Base-by-base conservation (phyloP, 2,797 vertebrate genomes). In the Limosa lapponica region DNA sequence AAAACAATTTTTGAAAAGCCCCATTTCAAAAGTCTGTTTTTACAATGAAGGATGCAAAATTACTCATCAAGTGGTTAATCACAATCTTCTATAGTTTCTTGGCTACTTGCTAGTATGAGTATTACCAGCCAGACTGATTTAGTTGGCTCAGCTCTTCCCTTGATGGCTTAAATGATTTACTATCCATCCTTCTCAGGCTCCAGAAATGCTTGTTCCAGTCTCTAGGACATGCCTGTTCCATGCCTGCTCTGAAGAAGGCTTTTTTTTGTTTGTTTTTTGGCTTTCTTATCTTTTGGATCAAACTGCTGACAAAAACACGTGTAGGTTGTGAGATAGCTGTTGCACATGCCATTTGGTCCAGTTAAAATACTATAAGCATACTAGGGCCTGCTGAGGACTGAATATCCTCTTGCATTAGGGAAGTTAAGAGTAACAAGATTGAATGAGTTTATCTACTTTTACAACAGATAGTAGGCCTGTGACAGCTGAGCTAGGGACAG, bases 1-100 rank as follows among this genome's bases (percentile, higher is more conserved):
- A 73, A 83, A 78, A 16, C 7, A 82, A 48, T 23, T 65, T 90
- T 80, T 93, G 44, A 64, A 91, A 95, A 95, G 72, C 6, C 4
- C 39, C 12, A 46, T 93, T 94, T 96, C 61, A 91, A 65, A 89
- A 82, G 36, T 91, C 87, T 95, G 75, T 78, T 97, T 97, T 94
- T 87, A 87, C 52, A 78, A 80, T 82, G 70, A 87, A 86, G 52
- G 65, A 88, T 80, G 37, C 59, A 89, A 93, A 97, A 85, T 73
- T 91, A 95, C 62, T 73, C 72, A 93, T 79, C 70, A 77, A 80
- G 62, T 75, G 28, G 86, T 96, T 92, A 89, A 95, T 96, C 87
- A 89, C 75, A 84, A 61, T 57, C 46, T 83, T 96, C 74, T 94
- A 8, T 87, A 61, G 67, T 87, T 93, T 94, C 78, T 92, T 96